Conservation (phyloP, 2,888 invertebrate genomes). For the Caenorhabditis zanzibari region DNA sequence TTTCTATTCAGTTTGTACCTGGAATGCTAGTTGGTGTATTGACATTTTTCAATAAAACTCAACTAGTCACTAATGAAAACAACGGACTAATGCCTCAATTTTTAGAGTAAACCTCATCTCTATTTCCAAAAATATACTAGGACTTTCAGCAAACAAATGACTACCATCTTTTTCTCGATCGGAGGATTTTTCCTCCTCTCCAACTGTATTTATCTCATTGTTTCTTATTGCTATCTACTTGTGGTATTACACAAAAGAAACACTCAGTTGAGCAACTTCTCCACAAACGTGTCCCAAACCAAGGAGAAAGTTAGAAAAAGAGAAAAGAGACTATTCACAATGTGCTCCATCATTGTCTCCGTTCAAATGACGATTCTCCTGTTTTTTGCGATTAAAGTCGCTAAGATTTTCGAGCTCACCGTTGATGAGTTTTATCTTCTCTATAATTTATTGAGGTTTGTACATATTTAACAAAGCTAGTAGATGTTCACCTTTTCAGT, state of each 20-base stretch:
- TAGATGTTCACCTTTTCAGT: conserved; percentile 11
- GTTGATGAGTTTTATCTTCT: conserved; percentile 56
- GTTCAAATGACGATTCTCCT: conserved; percentile 43
- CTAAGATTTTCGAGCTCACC: background rate
- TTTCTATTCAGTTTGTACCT: conserved; percentile 45
- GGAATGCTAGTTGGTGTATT: conserved; percentile 38
- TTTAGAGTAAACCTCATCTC: background rate
- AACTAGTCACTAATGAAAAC: conserved; percentile 24
- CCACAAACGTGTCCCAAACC: background rate
- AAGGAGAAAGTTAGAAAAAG: conserved; percentile 16
- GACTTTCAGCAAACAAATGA: conserved; percentile 34
- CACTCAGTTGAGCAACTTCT: background rate
- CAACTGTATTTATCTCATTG: conserved; percentile 43
- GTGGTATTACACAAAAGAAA: conserved; percentile 14
- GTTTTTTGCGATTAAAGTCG: conserved; percentile 39
- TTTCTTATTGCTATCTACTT: conserved; percentile 49
- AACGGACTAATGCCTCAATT: conserved; percentile 52
- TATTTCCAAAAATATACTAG: background rate
- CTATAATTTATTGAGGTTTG: conserved; percentile 48
- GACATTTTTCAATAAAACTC: conserved; percentile 49
- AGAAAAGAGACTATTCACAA: conserved; percentile 40
- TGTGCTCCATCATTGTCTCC: conserved; percentile 57
- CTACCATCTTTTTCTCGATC: conserved; percentile 36
- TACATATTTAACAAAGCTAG: background rate
- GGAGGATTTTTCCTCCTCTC: conserved; percentile 35